Percentiles rank a stretch among this genome's conserved stretches.
phyloP scores from a whole-genome alignment of 2,797 vertebrate genomes.

The Coendou prehensilis region DNA sequence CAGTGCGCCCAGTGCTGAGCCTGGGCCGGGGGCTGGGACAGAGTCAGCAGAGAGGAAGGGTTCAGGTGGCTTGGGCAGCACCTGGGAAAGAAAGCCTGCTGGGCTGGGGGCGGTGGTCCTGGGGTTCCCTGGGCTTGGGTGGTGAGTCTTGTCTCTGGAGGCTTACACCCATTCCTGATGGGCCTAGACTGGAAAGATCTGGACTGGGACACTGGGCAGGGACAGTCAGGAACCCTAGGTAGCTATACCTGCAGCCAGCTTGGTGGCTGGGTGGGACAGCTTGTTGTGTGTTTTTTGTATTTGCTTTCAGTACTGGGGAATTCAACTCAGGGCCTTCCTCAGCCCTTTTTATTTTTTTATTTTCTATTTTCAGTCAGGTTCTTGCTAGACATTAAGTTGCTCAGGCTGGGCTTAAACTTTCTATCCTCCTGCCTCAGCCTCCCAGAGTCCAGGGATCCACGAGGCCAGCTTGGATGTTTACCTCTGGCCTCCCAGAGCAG shows the following conservation, averaged over 20 bases:
- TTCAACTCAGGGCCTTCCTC: background rate
- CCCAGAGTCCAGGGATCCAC: background rate
- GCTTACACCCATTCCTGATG: background rate
- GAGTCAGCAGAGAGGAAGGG: background rate
- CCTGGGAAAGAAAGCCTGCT: background rate
- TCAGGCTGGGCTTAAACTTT: background rate
- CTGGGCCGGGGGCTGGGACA: background rate
- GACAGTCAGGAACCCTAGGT: background rate
- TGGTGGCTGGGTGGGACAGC: background rate
- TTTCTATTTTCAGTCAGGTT: background rate
- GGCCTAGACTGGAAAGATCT: background rate
- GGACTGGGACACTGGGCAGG: background rate
- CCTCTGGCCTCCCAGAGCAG: background rate
- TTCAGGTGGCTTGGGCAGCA: background rate
- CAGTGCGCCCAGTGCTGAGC: background rate
- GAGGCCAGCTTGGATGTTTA: background rate
- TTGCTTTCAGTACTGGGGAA: background rate
- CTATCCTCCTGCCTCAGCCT: background rate
- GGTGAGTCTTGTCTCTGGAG: background rate
- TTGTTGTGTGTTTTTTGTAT: background rate
- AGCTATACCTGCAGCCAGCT: background rate
- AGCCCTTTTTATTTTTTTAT: background rate
- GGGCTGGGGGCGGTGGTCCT: background rate
- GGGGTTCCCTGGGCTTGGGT: background rate
- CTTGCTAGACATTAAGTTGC: background rate